Conservation (phyloP, 2,888 invertebrate species). For the Torymus tubicola region DNA sequence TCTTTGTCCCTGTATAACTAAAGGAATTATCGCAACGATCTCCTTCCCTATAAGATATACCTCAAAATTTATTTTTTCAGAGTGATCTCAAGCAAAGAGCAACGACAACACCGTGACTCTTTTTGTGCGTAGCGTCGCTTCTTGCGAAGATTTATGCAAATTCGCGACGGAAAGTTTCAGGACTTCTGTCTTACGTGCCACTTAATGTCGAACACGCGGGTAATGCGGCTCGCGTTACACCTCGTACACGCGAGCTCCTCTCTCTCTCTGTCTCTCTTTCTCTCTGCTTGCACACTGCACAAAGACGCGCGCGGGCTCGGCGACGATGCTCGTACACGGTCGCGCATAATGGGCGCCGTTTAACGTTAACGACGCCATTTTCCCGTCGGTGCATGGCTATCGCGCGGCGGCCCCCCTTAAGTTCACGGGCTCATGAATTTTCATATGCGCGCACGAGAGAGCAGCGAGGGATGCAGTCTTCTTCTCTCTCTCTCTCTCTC, state of each 20-base stretch:
- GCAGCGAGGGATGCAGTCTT: neutral
- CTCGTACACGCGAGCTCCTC: constrained; percentile 34
- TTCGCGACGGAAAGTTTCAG: constrained; percentile 43
- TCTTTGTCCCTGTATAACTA: too few species aligned
- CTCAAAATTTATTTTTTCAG: constrained; percentile 19
- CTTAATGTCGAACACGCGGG: constrained; percentile 51
- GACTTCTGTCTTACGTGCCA: constrained; percentile 56
- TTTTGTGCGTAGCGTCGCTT: neutral
- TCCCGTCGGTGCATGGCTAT: constrained; percentile 71
- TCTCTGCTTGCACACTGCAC: neutral
- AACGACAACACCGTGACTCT: neutral
- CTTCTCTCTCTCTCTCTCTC: constrained; percentile 9
- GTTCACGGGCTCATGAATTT: constrained; percentile 72
- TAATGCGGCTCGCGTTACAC: constrained; percentile 55
- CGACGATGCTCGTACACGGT: constrained; percentile 42
- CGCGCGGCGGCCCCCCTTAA: constrained; percentile 66
- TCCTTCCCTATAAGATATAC: neutral
- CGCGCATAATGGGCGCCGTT: constrained; percentile 72
- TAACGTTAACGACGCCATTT: constrained; percentile 76
- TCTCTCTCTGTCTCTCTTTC: neutral
- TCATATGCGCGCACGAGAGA: constrained; percentile 64
- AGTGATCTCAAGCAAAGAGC: neutral
- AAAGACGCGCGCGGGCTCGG: constrained; percentile 25
- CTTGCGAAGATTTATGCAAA: constrained; percentile 48
- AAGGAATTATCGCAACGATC: too few species aligned